phyloP scores from a whole-genome alignment of 2,797 vertebrate genomes.

The Coccyzus lansbergi region DNA sequence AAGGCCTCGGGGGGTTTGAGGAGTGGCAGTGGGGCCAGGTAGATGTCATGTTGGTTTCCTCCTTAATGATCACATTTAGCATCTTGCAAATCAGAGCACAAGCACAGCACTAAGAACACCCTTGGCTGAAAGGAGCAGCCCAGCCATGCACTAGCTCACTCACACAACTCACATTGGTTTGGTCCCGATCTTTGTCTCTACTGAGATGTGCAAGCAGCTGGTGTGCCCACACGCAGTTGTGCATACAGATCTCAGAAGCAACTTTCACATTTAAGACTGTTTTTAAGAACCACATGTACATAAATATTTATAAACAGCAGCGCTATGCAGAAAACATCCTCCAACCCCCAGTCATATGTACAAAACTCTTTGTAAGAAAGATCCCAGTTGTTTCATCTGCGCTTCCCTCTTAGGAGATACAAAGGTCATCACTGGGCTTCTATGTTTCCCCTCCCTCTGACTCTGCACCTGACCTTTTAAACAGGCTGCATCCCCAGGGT shows the following conservation, averaged over 20 bases:
- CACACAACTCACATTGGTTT: background rate
- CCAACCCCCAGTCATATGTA: background rate
- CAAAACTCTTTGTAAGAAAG: background rate
- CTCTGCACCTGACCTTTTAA: background rate
- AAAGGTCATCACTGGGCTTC: background rate
- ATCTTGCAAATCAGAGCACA: background rate
- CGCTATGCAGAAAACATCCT: background rate
- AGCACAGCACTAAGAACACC: background rate
- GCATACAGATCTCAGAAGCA: background rate
- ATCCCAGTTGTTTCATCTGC: background rate
- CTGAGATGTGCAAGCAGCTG: rapidly evolving
- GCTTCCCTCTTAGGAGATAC: background rate
- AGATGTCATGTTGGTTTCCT: background rate
- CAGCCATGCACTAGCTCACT: background rate
- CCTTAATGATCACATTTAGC: background rate
- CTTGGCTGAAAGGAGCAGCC: background rate
- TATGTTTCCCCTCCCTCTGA: background rate
- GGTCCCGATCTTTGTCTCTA: background rate
- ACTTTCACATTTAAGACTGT: background rate
- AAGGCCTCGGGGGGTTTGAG: background rate
- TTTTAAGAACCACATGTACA: background rate
- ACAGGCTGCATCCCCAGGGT: background rate
- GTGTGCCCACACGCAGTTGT: background rate
- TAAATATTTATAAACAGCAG: background rate
- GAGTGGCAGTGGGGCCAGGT: background rate